Evolutionary conservation across 2,797 vertebrate genomes (phyloP), one percentile per base, ranked within the genome.

Genomic region (Manis javanica): DNA sequence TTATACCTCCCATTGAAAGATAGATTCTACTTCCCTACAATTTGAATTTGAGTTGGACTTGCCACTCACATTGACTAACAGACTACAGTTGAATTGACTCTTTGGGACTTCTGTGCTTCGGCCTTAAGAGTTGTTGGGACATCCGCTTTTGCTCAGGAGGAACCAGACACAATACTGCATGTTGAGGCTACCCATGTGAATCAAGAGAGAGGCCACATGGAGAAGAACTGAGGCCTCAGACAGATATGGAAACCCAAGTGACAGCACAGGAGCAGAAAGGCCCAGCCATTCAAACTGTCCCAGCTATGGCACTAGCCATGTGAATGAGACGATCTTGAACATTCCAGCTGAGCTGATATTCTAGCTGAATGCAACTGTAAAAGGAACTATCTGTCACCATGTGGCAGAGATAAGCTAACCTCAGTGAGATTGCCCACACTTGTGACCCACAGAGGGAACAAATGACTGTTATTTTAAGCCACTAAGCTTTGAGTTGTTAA

Each of bases 31-130:
- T 57, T 78, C 26, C 21, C 23, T 21, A 61, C 14, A 49, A 10
- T 81, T 77, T 55, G 46, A 91, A 91, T 87, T 42, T 49, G 29
- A 14, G 18, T 91, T 88, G n/a, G 7, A 51, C 18, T 69, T 93
- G 21, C 21, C 18, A 69, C 26, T 84, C 64, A 37, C 16, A 37
- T 24, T 75, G 13, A 57, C 21, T 14, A 79, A 68, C 29, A 87
- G 5, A 53, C 21, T 49, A 42, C 29, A 51, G 14, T 37, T 15
- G 21, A 90, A 78, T 26, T 13, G 18, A 85, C 13, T 7, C 4
- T 93, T 84, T n/a, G 5, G 14, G 15, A 87, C 57, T 90, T 87
- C n/a, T 68, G 51, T 78, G 23, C 23, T 19, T 19, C 39, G 26
- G 7, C 3, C 2, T 24, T 66, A 78, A 83, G 11, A 63, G 55